Conservation (phyloP, 1,140 invertebrate genomes). For the Phthorimaea operculella region DNA sequence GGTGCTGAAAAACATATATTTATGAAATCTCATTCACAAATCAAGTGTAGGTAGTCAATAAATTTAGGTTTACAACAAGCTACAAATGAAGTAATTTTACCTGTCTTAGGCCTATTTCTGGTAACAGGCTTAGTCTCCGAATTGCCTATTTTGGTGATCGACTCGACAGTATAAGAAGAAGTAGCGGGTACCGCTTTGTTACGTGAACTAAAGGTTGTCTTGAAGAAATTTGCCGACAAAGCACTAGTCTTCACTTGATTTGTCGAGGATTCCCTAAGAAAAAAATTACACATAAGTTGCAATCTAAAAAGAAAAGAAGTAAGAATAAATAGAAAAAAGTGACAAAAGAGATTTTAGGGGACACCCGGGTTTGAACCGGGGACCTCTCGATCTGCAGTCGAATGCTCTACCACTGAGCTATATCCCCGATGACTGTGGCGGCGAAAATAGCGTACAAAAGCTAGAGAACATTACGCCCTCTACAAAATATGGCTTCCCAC, state of each 20-base stretch:
- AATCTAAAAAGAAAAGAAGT: too few species aligned
- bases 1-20: constrained; percentile 17
- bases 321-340: constrained; percentile 16
- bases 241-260: constrained; percentile 18
- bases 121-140: constrained; percentile 62
- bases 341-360: constrained; percentile 68
- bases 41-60: too few species aligned
- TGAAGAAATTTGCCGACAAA: constrained; percentile 55
- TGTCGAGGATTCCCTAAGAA: constrained; percentile 36
- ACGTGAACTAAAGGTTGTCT: constrained; percentile 56
- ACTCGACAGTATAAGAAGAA: constrained; percentile 31
- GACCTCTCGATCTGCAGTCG: constrained; percentile 92
- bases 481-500: constrained; percentile 5
- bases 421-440: constrained; percentile 51
- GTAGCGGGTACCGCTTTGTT: constrained; percentile 52
- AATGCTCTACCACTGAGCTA: constrained; percentile 69
- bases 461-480: constrained; percentile 15
- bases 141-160: constrained; percentile 60
- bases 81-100: constrained; percentile 24
- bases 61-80: not conserved
- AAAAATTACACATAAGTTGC: constrained; percentile 24
- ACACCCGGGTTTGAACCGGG: constrained; percentile 92
- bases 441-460: constrained; percentile 22
- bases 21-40: not conserved
- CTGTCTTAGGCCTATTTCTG: constrained; percentile 57